Percentiles rank a stretch among this genome's conserved stretches.
Conservation (phyloP, 1,140 invertebrate species). For the Drosophila hydei region DNA sequence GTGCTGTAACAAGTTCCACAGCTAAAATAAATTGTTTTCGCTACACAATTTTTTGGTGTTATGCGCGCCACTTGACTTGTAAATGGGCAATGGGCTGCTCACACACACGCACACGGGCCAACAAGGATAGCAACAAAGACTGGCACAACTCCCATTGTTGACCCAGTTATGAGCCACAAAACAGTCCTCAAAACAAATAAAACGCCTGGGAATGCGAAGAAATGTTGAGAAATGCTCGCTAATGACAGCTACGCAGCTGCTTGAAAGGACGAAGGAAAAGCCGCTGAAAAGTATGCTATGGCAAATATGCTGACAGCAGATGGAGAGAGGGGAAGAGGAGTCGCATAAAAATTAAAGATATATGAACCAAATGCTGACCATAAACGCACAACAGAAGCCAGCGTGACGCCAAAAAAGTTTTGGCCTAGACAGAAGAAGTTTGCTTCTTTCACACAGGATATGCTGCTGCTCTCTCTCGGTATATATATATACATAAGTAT, state of each 20-base stretch:
- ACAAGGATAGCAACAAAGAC: slow-evolving; percentile 16
- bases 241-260: slow-evolving; percentile 61
- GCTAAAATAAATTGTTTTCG: slow-evolving; percentile 79
- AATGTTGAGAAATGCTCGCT: slow-evolving; percentile 46
- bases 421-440: slow-evolving; percentile 47
- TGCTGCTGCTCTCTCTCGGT: background rate
- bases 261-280: background rate
- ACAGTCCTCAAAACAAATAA: slow-evolving; percentile 69
- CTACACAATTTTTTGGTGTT: slow-evolving; percentile 77
- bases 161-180: slow-evolving; percentile 75
- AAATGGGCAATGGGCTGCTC: slow-evolving; percentile 61
- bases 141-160: slow-evolving; percentile 58
- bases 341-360: slow-evolving; percentile 74
- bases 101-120: slow-evolving; percentile 12
- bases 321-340: slow-evolving; percentile 8
- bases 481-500: background rate
- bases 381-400: slow-evolving; percentile 36
- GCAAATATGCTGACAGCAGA: slow-evolving; percentile 68
- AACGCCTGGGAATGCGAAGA: slow-evolving; percentile 17
- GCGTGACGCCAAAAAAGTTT: slow-evolving; percentile 72
- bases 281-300: slow-evolving; percentile 72
- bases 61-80: slow-evolving; percentile 74
- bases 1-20: slow-evolving; percentile 50
- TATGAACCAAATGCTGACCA: slow-evolving; percentile 59
- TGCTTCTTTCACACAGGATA: slow-evolving; percentile 15